phyloP scores from a whole-genome alignment of 2,888 invertebrate genomes.

The Ischnura elegans region DNA sequence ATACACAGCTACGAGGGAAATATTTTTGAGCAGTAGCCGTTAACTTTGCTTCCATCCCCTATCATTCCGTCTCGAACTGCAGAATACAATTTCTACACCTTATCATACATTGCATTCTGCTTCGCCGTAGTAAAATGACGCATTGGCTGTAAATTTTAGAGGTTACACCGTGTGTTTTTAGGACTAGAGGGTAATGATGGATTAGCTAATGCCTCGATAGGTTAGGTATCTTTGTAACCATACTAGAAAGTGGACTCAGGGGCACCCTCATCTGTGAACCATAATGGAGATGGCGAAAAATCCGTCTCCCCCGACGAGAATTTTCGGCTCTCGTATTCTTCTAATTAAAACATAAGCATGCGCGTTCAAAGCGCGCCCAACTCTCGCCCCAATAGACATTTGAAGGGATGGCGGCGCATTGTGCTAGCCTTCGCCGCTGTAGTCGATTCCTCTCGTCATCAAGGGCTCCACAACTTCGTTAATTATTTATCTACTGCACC shows the following conservation, averaged over 20 bases:
- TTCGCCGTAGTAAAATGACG: too few relatives aligned
- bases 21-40: too few relatives aligned
- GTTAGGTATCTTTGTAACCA: neutral
- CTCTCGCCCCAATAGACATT: neutral
- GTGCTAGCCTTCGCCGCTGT: neutral
- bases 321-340: neutral
- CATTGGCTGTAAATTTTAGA: neutral
- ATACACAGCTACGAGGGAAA: too few relatives aligned
- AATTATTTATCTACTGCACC: constrained; percentile 21
- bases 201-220: neutral
- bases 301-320: neutral
- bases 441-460: constrained; percentile 10
- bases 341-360: neutral
- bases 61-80: too few relatives aligned
- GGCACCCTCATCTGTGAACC: neutral
- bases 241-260: neutral
- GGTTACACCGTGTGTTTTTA: neutral
- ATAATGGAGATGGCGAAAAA: neutral
- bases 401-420: neutral
- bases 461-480: neutral
- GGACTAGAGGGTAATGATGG: neutral
- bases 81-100: too few relatives aligned
- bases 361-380: neutral
- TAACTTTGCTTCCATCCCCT: too few relatives aligned
- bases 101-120: too few relatives aligned